Evolutionary conservation across 2,113 vertebrate species (phyloP).

Genomic region (Atherinomorus stipes): DNA sequence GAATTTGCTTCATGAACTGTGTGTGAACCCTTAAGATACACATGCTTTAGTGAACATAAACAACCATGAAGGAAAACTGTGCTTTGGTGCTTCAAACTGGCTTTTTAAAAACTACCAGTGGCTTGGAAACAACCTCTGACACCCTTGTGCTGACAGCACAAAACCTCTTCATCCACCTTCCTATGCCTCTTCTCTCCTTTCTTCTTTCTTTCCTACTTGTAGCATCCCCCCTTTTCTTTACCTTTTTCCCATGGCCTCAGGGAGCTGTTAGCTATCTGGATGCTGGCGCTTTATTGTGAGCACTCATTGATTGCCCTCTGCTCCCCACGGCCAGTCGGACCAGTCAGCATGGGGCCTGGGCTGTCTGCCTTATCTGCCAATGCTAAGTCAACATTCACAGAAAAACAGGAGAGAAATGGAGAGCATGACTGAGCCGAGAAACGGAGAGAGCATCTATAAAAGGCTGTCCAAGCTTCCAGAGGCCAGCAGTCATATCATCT

Average conservation of each 20-base stretch:
- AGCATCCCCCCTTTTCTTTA: slow-evolving; percentile 56
- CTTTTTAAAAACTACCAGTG: slow-evolving; percentile 18
- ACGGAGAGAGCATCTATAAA: slow-evolving; percentile 57
- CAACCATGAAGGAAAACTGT: slow-evolving; percentile 24
- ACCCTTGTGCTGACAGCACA: slow-evolving; percentile 42
- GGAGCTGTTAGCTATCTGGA: slow-evolving; percentile 86
- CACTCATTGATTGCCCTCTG: slow-evolving; percentile 85
- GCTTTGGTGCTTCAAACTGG: slow-evolving; percentile 15
- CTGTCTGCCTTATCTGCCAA: slow-evolving; percentile 80
- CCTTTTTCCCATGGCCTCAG: slow-evolving; percentile 79
- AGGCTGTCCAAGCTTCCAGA: slow-evolving; percentile 69
- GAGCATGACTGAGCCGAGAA: slow-evolving; percentile 33
- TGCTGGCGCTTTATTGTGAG: slow-evolving; percentile 84
- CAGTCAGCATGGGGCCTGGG: slow-evolving; percentile 81
- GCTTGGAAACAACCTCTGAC: slow-evolving; percentile 41
- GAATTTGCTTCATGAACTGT: slow-evolving; percentile 45
- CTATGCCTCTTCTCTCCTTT: slow-evolving; percentile 33
- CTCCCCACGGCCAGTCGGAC: slow-evolving; percentile 80
- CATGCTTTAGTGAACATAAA: slow-evolving; percentile 49
- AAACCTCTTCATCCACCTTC: slow-evolving; percentile 51
- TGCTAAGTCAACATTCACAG: slow-evolving; percentile 71
- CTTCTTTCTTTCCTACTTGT: slow-evolving; percentile 25
- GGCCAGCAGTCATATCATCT: slow-evolving; percentile 75
- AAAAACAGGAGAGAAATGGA: slow-evolving; percentile 43
- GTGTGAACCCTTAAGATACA: slow-evolving; percentile 41